Base-by-base conservation (phyloP, 2,797 vertebrate species). In the Coilia nasus region DNA sequence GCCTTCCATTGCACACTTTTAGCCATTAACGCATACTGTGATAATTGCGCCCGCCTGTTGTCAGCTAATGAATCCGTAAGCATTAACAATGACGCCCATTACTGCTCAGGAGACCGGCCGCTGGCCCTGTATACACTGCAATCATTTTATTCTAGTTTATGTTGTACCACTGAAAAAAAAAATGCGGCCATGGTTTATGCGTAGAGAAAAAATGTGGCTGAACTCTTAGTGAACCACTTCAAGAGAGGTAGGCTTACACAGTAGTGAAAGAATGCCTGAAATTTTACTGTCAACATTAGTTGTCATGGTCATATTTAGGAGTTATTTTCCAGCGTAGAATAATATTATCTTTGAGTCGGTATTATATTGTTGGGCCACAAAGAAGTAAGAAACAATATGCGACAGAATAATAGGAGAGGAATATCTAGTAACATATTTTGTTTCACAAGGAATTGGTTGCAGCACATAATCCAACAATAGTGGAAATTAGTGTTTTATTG, bases 1-100 rank as follows among this genome's bases (percentile, higher is more conserved):
- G 88, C 86, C 88, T 86, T 87, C 86, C 46, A 35, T 83, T 83
- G 87, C 86, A 84, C 89, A 71, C 83, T 11, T 86, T 23, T 89
- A 82, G 82, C 94, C 91, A 93, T 94, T 94, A 94, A 87, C 46
- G 86, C 89, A 88, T 41, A 87, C 92, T 91, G 91, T 83, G 92
- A 90, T 93, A 95, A 94, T 94, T 94, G 89, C 83, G 57, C 88
- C 85, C 88, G 88, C 92, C 91, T 89, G 91, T 92, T 91, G 89
- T 88, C 88, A 88, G 88, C 86, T 88, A 92, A 91, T 92, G 86
- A 91, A 83, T 84, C 87, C 85, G 82, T 80, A 80, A 85, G 86
- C 71, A 87, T 87, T 85, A 84, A 88, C 82, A 88, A 31, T 67
- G 47, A 9, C 2, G 7, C 56, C 83, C 78, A 41, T 78, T 78